phyloP scores from a whole-genome alignment of 2,888 invertebrate species.

The Sisyra terminalis region DNA sequence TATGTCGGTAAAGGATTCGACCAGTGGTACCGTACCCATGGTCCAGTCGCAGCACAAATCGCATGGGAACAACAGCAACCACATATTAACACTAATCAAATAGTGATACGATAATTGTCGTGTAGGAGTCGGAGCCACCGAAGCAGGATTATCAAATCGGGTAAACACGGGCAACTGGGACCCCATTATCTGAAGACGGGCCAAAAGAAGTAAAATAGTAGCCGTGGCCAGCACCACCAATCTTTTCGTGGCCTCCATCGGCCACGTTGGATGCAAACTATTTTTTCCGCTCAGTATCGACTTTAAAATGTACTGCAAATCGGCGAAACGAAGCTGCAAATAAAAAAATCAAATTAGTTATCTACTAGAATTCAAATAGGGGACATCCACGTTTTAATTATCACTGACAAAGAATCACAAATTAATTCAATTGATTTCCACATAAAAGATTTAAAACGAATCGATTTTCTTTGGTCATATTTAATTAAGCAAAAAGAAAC shows the following conservation, averaged over 20 bases:
- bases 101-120: conserved; percentile 88
- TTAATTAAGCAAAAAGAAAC: too few species aligned
- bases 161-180: conserved; percentile 93
- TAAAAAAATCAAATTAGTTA: background rate
- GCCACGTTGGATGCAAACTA: conserved; percentile 34
- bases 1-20: conserved; percentile 61
- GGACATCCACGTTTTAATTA: too few species aligned
- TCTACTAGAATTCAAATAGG: too few species aligned
- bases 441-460: too few species aligned
- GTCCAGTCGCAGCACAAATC: conserved; percentile 96
- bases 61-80: conserved; percentile 78
- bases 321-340: conserved; percentile 30
- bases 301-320: conserved; percentile 29
- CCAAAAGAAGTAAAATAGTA: conserved; percentile 63
- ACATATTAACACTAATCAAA: conserved; percentile 76
- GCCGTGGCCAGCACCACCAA: conserved; percentile 64
- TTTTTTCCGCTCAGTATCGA: conserved; percentile 34
- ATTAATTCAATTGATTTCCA: too few species aligned
- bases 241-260: conserved; percentile 56
- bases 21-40: conserved; percentile 85
- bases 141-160: conserved; percentile 93
- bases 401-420: too few species aligned
- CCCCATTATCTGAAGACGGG: conserved; percentile 87
- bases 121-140: conserved; percentile 65
- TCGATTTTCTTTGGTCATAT: too few species aligned